These are phyloP conservation scores for Oreochromis spilurus DNA, from an alignment of 2,113 vertebrate species.

Conservation along the genomic window DNA sequence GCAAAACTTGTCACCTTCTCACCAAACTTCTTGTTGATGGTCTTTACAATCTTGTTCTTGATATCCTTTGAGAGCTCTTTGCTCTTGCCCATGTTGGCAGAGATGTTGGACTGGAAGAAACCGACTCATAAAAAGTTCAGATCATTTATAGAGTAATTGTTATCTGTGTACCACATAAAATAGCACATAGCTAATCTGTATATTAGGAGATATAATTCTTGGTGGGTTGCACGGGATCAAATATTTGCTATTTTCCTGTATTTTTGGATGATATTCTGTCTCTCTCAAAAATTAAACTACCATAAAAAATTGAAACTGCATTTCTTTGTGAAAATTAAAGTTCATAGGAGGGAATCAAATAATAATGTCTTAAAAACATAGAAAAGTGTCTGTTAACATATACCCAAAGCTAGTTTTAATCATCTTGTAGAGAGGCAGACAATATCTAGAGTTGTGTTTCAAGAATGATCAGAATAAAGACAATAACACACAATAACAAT, in stretches of 20 bases:
- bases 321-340: background rate
- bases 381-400: background rate
- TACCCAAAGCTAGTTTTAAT: background rate
- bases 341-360: background rate
- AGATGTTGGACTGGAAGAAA: background rate
- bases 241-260: background rate
- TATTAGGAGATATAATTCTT: background rate
- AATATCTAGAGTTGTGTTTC: background rate
- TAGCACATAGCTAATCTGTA: background rate
- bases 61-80: background rate
- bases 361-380: background rate
- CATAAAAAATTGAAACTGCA: background rate
- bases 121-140: background rate
- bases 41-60: background rate
- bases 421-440: background rate
- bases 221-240: background rate
- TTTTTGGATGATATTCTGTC: background rate
- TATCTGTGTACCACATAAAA: background rate
- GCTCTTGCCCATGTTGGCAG: background rate
- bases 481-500: background rate
- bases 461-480: background rate
- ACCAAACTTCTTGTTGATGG: background rate
- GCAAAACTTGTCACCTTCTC: background rate
- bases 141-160: background rate
- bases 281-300: background rate